Evolutionary conservation across 2,888 invertebrate species (phyloP), one percentile per base, ranked within the genome.

Genomic region (Gnatocerus cornutus): DNA sequence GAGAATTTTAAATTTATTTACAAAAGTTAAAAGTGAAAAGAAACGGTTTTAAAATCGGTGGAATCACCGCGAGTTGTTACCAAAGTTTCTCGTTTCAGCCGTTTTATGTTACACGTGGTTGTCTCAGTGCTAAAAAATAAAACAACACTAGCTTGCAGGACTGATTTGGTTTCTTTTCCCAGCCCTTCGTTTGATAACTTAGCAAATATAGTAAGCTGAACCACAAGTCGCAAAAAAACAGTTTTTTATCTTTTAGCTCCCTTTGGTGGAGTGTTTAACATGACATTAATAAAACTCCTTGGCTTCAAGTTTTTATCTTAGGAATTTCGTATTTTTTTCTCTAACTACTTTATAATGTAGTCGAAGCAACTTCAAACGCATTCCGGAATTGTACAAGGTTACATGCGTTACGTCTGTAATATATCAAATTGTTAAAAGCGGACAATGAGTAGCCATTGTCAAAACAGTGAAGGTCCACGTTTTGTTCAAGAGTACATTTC

Each of bases 361-460:
- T n/a, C n/a, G 29, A 27, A 27, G 10, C 4, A 10, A 50, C 21
- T 50, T 27, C 29, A 50, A 16, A 16, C 13, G 43, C 14, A 50
- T 48, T 50, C 21, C 27, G 2, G 48, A 12, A 50, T n/a, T 27
- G 37, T 37, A 61, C 61, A 61, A 61, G 61, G 61, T 61, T 61
- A 50, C 46, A 61, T 61, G 21, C 30, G 45, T 48, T 61, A 61
- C 9, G 10, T 21, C 27, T 12, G 61, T 50, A 61, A 61, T 61
- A 61, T 61, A 61, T 61, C 61, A 61, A 61, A 37, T 50, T 48
- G 48, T 61, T 48, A n/a, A 48, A 61, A 61, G 48, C 14, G 48
- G 50, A 61, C 61, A 61, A 61, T 61, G 61, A 61, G 37, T 61
- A 50, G 48, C 61, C 30, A 48, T 61, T 61, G 61, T 61, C 61